A percentile compares a stretch with the other conserved stretches of the same genome.
Evolutionary conservation across 2,113 vertebrate species (phyloP).

Genomic region (Atlantisia rogersi): DNA sequence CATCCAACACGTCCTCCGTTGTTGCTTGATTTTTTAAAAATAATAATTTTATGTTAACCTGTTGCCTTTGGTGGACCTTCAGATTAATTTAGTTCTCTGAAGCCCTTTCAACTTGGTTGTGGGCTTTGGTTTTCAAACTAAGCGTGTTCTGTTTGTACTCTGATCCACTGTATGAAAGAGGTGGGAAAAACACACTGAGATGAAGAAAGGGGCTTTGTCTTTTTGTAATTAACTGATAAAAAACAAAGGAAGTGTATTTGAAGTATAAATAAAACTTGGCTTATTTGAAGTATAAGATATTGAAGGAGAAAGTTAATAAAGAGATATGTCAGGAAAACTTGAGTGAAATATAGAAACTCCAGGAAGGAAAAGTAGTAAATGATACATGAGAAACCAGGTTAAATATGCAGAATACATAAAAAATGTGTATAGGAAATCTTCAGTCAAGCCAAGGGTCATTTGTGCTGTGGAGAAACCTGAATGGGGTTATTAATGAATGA

Average conservation of each 20-base stretch:
- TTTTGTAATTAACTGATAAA: slow-evolving; percentile 39
- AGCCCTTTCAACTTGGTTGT: background rate
- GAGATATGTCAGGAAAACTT: background rate
- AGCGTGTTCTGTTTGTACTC: background rate
- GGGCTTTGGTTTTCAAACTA: background rate
- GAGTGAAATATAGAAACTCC: background rate
- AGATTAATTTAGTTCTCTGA: background rate
- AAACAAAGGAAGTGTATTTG: background rate
- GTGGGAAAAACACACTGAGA: background rate
- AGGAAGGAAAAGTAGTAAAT: background rate
- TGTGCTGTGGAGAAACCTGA: background rate
- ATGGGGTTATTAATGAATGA: background rate
- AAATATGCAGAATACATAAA: background rate
- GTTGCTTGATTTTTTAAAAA: background rate
- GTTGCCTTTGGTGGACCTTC: background rate
- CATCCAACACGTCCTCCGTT: background rate
- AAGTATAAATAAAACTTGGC: slow-evolving; percentile 24
- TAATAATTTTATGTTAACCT: background rate
- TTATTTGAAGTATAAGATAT: slow-evolving; percentile 36
- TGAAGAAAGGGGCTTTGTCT: background rate
- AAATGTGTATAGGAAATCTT: background rate
- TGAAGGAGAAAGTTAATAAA: slow-evolving; percentile 30
- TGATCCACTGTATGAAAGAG: background rate
- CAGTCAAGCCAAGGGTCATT: background rate
- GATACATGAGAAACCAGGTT: background rate